Evolutionary conservation across 2,113 vertebrate genomes (phyloP).

Genomic region (Piaya cayana): DNA sequence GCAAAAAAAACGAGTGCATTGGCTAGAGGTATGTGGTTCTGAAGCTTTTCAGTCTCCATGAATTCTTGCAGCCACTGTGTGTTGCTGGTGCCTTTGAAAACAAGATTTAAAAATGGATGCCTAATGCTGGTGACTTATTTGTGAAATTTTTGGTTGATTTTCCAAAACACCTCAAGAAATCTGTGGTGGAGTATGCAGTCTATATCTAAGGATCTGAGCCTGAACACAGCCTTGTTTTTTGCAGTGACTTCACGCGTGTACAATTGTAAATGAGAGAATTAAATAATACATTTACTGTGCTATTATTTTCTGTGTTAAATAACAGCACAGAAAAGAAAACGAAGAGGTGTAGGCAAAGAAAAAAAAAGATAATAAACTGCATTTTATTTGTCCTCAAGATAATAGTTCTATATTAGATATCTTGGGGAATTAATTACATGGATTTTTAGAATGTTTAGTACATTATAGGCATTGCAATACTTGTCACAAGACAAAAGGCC

Average conservation of each 20-base stretch:
- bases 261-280: neutral
- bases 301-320: slow-evolving; percentile 59
- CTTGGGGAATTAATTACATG: slow-evolving; percentile 35
- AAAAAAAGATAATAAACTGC: slow-evolving; percentile 42
- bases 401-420: slow-evolving; percentile 63
- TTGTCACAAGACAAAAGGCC: slow-evolving; percentile 62
- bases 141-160: neutral
- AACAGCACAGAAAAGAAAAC: slow-evolving; percentile 34
- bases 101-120: neutral
- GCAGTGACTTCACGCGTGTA: neutral
- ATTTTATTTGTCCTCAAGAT: slow-evolving; percentile 46
- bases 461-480: slow-evolving; percentile 52
- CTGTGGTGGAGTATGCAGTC: neutral
- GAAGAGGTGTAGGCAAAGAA: slow-evolving; percentile 50
- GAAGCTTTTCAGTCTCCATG: neutral
- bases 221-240: neutral
- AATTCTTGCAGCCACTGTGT: neutral
- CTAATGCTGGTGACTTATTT: neutral
- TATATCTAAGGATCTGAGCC: neutral
- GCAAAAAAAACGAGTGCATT: neutral
- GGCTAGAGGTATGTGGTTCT: neutral
- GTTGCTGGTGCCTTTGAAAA: neutral
- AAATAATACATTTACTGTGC: slow-evolving; percentile 49
- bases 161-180: slow-evolving; percentile 1
- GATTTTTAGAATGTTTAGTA: slow-evolving; percentile 62